Evolutionary conservation across 1,140 invertebrate species (phyloP).

Genomic region (Colletes latitarsis): DNA sequence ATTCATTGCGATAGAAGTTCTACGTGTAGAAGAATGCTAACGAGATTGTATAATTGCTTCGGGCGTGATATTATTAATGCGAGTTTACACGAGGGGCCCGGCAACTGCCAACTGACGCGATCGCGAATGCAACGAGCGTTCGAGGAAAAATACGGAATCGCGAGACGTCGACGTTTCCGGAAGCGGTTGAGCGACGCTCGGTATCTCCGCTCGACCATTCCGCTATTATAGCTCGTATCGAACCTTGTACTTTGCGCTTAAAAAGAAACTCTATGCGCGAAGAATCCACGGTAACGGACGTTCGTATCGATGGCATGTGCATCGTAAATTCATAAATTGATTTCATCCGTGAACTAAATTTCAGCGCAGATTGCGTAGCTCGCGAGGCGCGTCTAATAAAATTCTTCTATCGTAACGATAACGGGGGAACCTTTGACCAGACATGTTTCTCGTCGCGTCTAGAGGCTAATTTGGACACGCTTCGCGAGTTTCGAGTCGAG

Average conservation of each 20-base stretch:
- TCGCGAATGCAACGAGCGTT: conserved; percentile 12
- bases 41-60: conserved; percentile 61
- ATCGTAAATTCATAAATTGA: background rate
- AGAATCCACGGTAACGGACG: no score
- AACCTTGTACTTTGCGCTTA: background rate
- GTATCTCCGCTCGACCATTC: background rate
- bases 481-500: background rate
- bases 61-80: conserved; percentile 42
- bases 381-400: background rate
- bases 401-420: conserved; percentile 18
- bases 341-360: background rate
- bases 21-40: conserved; percentile 48
- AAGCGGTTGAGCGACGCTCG: conserved; percentile 11
- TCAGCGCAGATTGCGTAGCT: background rate
- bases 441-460: background rate
- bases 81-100: conserved; percentile 7
- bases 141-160: conserved; percentile 29
- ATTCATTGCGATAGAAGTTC: conserved; percentile 56
- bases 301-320: no score
- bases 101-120: background rate
- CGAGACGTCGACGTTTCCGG: conserved; percentile 43
- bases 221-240: no score
- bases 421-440: conserved; percentile 31
- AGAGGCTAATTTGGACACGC: background rate
- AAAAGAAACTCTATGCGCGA: background rate